A percentile compares a stretch with the other conserved stretches of the same genome.
phyloP scores from a whole-genome alignment of 2,113 vertebrate species.

The Clupea harengus region DNA sequence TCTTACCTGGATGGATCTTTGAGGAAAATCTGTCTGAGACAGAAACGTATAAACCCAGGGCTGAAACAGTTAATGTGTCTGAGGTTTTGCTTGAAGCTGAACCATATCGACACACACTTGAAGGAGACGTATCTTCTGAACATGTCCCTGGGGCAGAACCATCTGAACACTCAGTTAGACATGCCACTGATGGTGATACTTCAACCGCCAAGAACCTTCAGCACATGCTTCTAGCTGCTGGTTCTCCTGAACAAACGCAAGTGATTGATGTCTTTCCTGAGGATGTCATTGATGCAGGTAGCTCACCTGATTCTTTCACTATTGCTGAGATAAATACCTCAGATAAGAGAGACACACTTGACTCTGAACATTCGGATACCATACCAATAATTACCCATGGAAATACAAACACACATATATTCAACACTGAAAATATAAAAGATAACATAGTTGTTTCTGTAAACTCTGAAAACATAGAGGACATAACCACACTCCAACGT shows the following conservation, averaged over 20 bases:
- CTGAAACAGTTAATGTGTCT: not conserved
- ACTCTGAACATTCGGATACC: not conserved
- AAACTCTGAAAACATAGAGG: not conserved
- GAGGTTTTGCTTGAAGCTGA: not conserved
- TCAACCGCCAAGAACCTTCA: not conserved
- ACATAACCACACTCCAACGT: not conserved
- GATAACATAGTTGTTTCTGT: not conserved
- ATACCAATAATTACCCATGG: not conserved
- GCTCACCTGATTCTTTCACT: not conserved
- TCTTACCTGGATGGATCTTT: conserved; percentile 1
- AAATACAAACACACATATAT: not conserved
- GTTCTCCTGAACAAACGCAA: not conserved
- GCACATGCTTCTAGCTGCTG: not conserved
- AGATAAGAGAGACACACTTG: not conserved
- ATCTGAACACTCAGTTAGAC: not conserved
- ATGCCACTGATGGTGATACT: not conserved
- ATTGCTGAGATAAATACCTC: not conserved
- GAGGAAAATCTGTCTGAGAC: not conserved
- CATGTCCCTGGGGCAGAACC: not conserved
- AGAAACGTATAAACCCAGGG: not conserved
- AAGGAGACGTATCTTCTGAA: not conserved
- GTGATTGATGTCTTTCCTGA: not conserved
- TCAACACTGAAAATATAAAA: not conserved
- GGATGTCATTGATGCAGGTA: not conserved
- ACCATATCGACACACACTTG: not conserved